Base-by-base conservation (phyloP, 2,797 vertebrate species). In the Tenualosa thibaudeaui region DNA sequence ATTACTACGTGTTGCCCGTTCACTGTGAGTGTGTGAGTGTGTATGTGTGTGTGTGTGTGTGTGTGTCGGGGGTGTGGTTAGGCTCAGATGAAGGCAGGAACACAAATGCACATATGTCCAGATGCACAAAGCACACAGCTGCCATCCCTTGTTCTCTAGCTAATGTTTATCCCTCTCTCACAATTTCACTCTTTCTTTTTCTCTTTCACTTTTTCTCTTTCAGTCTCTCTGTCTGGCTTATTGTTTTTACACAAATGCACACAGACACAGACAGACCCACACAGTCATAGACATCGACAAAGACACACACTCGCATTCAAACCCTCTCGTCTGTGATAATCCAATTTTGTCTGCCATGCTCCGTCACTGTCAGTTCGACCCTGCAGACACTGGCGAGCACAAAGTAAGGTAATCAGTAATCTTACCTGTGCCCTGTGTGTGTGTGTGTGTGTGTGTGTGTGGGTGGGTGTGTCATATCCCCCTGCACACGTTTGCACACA, bases 281-380 rank as follows among this genome's bases (percentile, higher is more conserved):
- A 43, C 68, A 71, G 10, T 40, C 31, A 71, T 31, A 71, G 10
- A 71, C 31, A 40, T 26, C 37, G 5, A 40, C 12, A 40, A 31
- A 71, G 26, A 40, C 10, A 71, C 31, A 71, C 65, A 40, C 12
- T 40, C 10, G 37, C n/a, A 75, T 24, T 6, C 58, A 24, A 37
- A 62, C 22, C n/a, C 56, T 65, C 37, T 60, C 26, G 43, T 3
- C 56, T 40, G 68, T 75, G 31, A 75, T 75, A 40, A 75, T 75
- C 68, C 68, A 75, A 75, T 75, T 75, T 43, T 43, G 68, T 7
- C 31, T 71, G 65, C 12, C 8, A n/a, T 53, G 49, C 81, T 53
- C 53, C 51, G 24, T 31, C 26, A 82, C 81, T 53, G 49, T 75
- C 68, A 75, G 68, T 43, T 31, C 37, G 68, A 75, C 68, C 68